These are phyloP conservation scores for Dromaius novaehollandiae DNA, from an alignment of 2,113 vertebrate genomes.

Conservation along the genomic window DNA sequence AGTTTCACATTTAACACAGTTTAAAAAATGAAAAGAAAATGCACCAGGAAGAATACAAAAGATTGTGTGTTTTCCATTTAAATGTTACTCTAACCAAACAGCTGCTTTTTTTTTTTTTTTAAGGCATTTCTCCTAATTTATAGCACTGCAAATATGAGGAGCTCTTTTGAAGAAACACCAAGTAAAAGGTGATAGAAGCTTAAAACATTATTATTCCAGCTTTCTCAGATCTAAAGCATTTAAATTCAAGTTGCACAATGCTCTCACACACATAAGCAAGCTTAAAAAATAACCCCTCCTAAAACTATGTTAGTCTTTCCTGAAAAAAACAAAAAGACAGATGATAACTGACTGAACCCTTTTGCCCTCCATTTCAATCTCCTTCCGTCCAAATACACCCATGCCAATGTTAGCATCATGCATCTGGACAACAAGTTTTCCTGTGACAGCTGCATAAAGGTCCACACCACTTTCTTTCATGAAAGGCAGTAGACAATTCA, in stretches of 20 bases:
- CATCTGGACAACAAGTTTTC: background rate
- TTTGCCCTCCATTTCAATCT: background rate
- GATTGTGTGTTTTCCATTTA: background rate
- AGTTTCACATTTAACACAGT: background rate
- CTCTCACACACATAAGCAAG: background rate
- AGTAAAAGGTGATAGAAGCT: background rate
- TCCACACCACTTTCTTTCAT: background rate
- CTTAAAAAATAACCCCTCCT: background rate
- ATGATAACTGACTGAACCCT: background rate
- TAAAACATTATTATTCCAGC: background rate
- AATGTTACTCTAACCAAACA: background rate
- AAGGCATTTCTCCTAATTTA: background rate
- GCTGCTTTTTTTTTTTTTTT: background rate
- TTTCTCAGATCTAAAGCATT: background rate
- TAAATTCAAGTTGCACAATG: background rate
- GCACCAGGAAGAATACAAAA: background rate
- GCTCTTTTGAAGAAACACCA: background rate
- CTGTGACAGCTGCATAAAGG: background rate
- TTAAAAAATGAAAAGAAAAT: background rate
- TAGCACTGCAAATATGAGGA: background rate
- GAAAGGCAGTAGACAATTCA: background rate
- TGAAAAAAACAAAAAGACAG: background rate
- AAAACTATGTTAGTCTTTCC: background rate
- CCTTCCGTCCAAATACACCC: background rate
- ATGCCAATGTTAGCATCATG: rapidly evolving